Evolutionary conservation across 2,797 vertebrate genomes (phyloP), one percentile per base, ranked within the genome.

Genomic region (Takifugu rubripes): DNA sequence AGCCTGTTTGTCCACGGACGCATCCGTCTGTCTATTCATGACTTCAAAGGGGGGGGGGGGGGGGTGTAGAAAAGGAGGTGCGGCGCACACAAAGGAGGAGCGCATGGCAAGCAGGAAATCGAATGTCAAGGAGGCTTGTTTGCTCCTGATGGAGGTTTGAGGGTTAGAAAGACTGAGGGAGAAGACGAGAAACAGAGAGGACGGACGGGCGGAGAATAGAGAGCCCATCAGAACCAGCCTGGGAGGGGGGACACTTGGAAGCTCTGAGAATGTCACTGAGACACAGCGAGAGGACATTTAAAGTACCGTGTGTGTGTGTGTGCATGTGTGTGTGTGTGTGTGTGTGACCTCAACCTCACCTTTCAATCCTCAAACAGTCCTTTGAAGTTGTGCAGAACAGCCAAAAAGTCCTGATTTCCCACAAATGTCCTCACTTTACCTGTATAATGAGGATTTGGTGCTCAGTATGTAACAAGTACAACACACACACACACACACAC

Each of bases 61-160:
- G 21, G 16, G 7, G 55, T 54, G 64, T 67, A 70, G 69, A 84
- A 73, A 74, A 77, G 56, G 24, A 72, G 52, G 65, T 66, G 54
- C 69, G 74, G 70, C 43, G 24, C 63, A 70, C 62, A 83, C 82
- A 87, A 85, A 82, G 54, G 81, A 84, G 86, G 88, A 87, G 67
- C 84, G 84, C 74, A 52, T 79, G 66, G 83, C 87, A 86, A 87
- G 87, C 90, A 90, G 86, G 86, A 92, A 89, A 91, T 89, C 89
- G 87, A 92, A 90, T 91, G 90, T 90, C 90, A 91, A 90, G 88
- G 81, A 88, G 82, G 74, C 86, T 88, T 90, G 86, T 90, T 87
- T 87, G 83, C 72, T 86, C 83, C 82, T 89, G 89, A 90, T 88
- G 79, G 87, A 85, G 87, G 83, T 84, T 81, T 84, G 81, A 79